These are phyloP conservation scores for Dreissena polymorpha DNA, from an alignment of 1,140 invertebrate species.

Conservation along the genomic window DNA sequence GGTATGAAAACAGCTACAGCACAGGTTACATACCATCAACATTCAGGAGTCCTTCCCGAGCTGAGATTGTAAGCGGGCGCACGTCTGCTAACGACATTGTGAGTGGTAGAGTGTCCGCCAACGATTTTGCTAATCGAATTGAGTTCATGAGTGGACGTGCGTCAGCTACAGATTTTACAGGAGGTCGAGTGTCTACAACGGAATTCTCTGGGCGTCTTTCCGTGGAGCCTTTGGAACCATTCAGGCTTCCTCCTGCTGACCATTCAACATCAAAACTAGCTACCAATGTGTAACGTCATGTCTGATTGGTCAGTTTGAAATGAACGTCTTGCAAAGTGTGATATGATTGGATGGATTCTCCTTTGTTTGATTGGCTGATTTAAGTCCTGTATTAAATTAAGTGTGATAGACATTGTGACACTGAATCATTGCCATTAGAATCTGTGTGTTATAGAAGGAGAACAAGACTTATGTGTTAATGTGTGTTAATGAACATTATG, in stretches of 20 bases:
- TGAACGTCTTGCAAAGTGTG: slow-evolving; percentile 17
- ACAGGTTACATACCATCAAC: slow-evolving; percentile 56
- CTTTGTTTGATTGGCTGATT: slow-evolving; percentile 30
- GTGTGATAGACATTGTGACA: too few relatives aligned
- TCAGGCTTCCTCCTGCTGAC: slow-evolving; percentile 50
- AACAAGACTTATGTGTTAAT: too few relatives aligned
- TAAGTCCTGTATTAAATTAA: too few relatives aligned
- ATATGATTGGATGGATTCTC: slow-evolving; percentile 41
- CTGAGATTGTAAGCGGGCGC: slow-evolving; percentile 27
- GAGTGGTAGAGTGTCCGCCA: slow-evolving; percentile 43
- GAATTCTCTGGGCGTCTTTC: slow-evolving; percentile 28
- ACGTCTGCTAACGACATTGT: slow-evolving; percentile 27
- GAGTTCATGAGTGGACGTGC: slow-evolving; percentile 19
- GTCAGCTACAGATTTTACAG: slow-evolving; percentile 8
- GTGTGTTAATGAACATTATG: too few relatives aligned
- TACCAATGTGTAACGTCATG: slow-evolving; percentile 46
- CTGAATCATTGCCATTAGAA: too few relatives aligned
- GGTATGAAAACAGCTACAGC: slow-evolving; percentile 51
- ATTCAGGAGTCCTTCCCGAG: slow-evolving; percentile 47
- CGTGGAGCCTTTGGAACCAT: slow-evolving; percentile 43
- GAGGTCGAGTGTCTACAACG: slow-evolving; percentile 26
- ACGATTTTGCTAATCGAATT: background rate
- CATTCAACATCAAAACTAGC: slow-evolving; percentile 48
- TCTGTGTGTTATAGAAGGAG: too few relatives aligned
- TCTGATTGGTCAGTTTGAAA: slow-evolving; percentile 44